Percentiles rank a stretch among this genome's conserved stretches.
These are phyloP conservation scores for Idaea dimidiata DNA, from an alignment of 2,888 invertebrate species.

Conservation along the genomic window DNA sequence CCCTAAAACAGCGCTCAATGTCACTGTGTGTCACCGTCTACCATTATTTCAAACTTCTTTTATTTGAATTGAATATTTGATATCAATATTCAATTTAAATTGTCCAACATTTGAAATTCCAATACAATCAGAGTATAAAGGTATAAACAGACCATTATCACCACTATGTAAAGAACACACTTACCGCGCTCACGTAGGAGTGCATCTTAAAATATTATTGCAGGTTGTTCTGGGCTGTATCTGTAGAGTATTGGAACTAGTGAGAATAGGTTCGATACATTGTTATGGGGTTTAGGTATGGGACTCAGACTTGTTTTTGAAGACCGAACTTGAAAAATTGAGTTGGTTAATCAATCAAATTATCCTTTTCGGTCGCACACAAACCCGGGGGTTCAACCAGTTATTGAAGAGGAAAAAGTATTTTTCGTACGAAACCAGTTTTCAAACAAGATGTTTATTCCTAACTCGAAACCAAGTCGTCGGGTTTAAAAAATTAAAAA, in stretches of 20 bases:
- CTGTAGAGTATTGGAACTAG: constrained; percentile 14
- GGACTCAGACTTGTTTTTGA: constrained; percentile 7
- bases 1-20: no score
- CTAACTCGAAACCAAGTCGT: no score
- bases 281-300: constrained; percentile 21
- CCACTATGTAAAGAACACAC: constrained; percentile 5
- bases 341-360: no score
- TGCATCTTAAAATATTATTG: constrained; percentile 31
- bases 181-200: constrained; percentile 25
- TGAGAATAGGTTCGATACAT: constrained; percentile 25
- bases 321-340: no score
- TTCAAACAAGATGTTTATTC: no score
- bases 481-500: no score
- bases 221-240: constrained; percentile 22
- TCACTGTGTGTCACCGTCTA: no score
- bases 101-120: background rate
- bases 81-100: background rate
- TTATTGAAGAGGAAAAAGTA: no score
- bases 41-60: no score
- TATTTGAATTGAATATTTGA: background rate
- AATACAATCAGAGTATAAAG: background rate
- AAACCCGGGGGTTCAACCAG: no score
- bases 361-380: no score
- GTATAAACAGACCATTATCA: background rate
- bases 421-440: no score